These are phyloP conservation scores for Gouania willdenowi DNA, from an alignment of 2,797 vertebrate species.

Conservation along the genomic window DNA sequence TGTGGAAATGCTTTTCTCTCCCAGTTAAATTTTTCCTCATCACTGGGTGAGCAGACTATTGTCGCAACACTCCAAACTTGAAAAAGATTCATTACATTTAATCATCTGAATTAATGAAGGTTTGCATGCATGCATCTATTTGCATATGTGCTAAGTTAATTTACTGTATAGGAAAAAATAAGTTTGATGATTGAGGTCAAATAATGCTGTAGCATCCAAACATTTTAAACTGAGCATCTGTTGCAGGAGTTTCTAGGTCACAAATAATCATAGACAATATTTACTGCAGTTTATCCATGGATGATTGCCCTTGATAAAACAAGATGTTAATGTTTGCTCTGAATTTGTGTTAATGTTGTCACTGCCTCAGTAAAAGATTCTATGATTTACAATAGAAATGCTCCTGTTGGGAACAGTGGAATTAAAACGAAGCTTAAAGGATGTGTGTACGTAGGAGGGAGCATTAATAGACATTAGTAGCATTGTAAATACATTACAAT, in stretches of 20 bases:
- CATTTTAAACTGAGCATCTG: background rate
- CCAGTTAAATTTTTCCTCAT: constrained; percentile 2
- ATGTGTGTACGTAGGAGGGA: too few relatives aligned
- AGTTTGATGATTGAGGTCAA: constrained; percentile 38
- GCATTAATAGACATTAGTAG: too few relatives aligned
- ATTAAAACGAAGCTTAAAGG: too few relatives aligned
- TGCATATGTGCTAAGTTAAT: background rate
- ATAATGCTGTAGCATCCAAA: constrained; percentile 15
- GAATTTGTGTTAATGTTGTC: constrained; percentile 34
- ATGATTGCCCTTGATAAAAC: constrained; percentile 23
- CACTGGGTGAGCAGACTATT: background rate
- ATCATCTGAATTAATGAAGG: background rate
- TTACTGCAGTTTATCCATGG: constrained; percentile 17
- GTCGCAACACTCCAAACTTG: too few relatives aligned
- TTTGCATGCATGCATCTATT: background rate
- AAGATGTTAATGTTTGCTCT: constrained; percentile 29
- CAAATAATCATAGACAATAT: constrained; percentile 32
- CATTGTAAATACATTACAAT: too few relatives aligned
- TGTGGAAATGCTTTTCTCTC: constrained; percentile 3
- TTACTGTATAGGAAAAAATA: constrained; percentile 12
- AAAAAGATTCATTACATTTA: background rate
- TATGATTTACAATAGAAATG: too few relatives aligned
- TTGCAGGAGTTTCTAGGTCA: constrained; percentile 3
- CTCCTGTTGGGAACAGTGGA: too few relatives aligned
- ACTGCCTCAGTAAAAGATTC: too few relatives aligned